Base-by-base conservation (phyloP, 2,797 vertebrate genomes). In the Syncerus caffer region DNA sequence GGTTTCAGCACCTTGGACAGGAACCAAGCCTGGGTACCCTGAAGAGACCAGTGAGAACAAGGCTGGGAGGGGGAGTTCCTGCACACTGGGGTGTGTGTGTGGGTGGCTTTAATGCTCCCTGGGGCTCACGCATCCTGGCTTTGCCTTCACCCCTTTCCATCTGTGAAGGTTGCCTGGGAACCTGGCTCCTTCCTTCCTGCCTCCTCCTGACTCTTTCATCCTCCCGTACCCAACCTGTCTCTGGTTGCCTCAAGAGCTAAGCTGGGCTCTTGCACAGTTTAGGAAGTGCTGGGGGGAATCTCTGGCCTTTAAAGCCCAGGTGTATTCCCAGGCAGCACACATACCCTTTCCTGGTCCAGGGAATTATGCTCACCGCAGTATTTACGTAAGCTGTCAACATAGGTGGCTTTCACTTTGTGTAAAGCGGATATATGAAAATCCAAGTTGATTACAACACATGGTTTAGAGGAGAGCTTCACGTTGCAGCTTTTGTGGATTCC, bases 1-100 rank as follows among this genome's bases (percentile, higher is more conserved):
- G 17, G 9, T 88, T 97, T 96, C 85, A 96, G 97, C 91, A 95
- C 96, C 93, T 74, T 6, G 96, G 97, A 97, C 87, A 97, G 82
- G 78, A 84, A 17, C 53, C 58, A 13, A 27, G 55, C 21, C 60
- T 21, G 9, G 10, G 2, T 17, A 0, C 27, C 11, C 7, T 8
- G 31, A 7, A 12, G 16, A 29, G 53, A 17, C 2, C 3, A 79
- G 74, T 4, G 15, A 2, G 45, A 57, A 42, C 47, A 31, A 50
- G 11, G 29, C 51, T 64, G 60, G 19, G 13, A n/a, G 27, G 23
- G 53, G 64, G 42, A 15, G 9, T 4, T 47, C 16, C 19, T 34
- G 83, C 1, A 3, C 8, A 1, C 8, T 45, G 3, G 21, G 71
- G 76, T 17, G 53, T 12, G 47, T 47, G 45, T 47, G 47, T 50